A percentile compares a stretch with the other conserved stretches of the same genome.
Conservation (phyloP, 2,797 vertebrate species). For the Eulemur mongoz region DNA sequence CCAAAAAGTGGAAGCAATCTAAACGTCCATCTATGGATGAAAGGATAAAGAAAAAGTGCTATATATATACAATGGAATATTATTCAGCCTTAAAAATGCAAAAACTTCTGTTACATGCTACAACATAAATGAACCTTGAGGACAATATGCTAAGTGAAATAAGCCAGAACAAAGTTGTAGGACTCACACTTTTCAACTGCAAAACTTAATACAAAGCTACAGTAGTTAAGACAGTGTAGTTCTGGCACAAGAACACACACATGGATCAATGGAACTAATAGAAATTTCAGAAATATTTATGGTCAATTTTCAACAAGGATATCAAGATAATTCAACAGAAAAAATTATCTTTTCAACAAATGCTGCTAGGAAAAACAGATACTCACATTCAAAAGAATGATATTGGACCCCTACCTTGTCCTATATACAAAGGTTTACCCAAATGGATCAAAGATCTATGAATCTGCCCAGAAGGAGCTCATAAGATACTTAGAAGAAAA, state of each 20-base stretch:
- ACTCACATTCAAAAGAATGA: neutral
- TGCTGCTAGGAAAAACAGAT: neutral
- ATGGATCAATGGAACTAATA: neutral
- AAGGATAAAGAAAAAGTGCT: neutral
- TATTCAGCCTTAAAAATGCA: neutral
- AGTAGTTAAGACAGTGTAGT: neutral
- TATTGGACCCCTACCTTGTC: neutral
- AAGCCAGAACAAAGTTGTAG: neutral
- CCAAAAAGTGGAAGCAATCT: neutral
- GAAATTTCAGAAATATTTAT: neutral
- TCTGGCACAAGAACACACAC: neutral
- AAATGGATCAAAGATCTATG: neutral
- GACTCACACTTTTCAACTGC: neutral
- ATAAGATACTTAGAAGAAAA: neutral
- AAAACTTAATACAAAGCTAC: slow-evolving; percentile 47
- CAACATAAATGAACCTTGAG: neutral
- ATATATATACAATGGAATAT: neutral
- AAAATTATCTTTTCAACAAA: neutral
- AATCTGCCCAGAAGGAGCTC: neutral
- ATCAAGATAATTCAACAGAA: neutral
- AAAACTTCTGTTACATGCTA: neutral
- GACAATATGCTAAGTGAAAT: slow-evolving; percentile 12
- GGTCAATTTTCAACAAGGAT: neutral
- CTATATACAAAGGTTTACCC: slow-evolving; percentile 3
- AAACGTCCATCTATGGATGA: neutral